Percentiles rank a stretch among this genome's conserved stretches.
phyloP scores from a whole-genome alignment of 2,888 invertebrate genomes.

The Neoitamus cyanurus region DNA sequence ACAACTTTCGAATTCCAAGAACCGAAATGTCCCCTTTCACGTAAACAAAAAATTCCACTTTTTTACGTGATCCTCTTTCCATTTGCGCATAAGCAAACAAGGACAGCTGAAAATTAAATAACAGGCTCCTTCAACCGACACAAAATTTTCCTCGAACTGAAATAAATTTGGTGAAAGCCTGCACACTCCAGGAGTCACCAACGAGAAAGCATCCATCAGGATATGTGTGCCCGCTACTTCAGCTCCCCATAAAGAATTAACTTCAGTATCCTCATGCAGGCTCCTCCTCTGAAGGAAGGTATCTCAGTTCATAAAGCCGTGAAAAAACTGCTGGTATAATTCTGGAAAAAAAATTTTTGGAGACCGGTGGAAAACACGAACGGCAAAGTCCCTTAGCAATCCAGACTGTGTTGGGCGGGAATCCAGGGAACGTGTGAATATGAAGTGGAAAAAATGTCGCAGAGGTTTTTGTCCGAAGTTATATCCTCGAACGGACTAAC shows the following conservation, averaged over 20 bases:
- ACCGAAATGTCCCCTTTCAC: not conserved
- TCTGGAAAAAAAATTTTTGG: not conserved
- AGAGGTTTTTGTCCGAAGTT: not conserved
- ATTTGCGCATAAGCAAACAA: not conserved
- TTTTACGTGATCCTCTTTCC: not conserved
- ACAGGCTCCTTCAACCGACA: not conserved
- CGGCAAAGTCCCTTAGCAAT: not conserved
- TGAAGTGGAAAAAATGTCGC: conserved; percentile 8
- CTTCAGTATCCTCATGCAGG: not conserved
- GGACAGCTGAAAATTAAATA: not conserved
- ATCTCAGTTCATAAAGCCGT: conserved; percentile 23
- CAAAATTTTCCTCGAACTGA: not conserved
- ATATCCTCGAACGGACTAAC: not conserved
- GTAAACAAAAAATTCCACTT: not conserved
- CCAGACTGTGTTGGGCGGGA: not conserved
- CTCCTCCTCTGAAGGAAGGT: not conserved
- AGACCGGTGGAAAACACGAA: not conserved
- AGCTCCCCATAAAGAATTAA: not conserved
- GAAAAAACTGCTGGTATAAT: conserved; percentile 9
- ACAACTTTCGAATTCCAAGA: too few species aligned
- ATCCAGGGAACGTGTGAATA: not conserved
- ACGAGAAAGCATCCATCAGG: not conserved
- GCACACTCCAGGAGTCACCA: not conserved
- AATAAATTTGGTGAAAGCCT: not conserved
- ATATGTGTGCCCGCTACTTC: not conserved